A percentile compares a stretch with the other conserved stretches of the same genome.
Conservation (phyloP, 1,140 invertebrate species). For the Callitettix versicolor region DNA sequence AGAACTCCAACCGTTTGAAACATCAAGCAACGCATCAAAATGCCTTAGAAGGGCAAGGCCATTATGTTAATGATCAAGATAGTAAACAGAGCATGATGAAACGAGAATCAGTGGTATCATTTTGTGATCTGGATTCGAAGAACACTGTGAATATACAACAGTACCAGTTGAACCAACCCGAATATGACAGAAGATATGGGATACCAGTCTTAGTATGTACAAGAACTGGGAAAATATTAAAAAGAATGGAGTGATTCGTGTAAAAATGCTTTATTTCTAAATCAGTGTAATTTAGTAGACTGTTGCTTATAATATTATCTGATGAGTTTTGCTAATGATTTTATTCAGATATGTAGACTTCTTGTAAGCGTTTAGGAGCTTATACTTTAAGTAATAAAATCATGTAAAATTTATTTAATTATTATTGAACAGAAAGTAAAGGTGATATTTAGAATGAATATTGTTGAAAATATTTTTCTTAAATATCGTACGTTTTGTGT, state of each 20-base stretch:
- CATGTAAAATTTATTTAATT: too few species aligned
- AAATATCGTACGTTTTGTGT: too few species aligned
- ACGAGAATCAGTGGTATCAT: not conserved
- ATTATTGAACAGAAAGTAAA: too few species aligned
- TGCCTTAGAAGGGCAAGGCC: not conserved
- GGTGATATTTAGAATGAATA: too few species aligned
- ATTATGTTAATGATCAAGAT: not conserved
- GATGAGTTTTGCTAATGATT: too few species aligned
- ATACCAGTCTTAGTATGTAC: conserved; percentile 17
- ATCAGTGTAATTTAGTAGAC: too few species aligned
- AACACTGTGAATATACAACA: not conserved
- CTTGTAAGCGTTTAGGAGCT: too few species aligned
- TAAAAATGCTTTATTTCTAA: too few species aligned
- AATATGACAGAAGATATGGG: conserved; percentile 3
- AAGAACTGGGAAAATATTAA: conserved; percentile 18
- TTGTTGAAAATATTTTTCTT: too few species aligned
- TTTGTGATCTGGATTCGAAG: not conserved
- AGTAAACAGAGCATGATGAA: not conserved
- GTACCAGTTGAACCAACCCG: not conserved
- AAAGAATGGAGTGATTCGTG: conserved; percentile 6
- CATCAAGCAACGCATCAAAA: conserved; percentile 29
- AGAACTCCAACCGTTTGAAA: conserved; percentile 18
- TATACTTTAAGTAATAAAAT: too few species aligned
- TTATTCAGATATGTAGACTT: too few species aligned
- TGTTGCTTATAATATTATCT: too few species aligned